Evolutionary conservation across 2,888 invertebrate genomes (phyloP), one percentile per base, ranked within the genome.

Genomic region (Ectobius pallidus): DNA sequence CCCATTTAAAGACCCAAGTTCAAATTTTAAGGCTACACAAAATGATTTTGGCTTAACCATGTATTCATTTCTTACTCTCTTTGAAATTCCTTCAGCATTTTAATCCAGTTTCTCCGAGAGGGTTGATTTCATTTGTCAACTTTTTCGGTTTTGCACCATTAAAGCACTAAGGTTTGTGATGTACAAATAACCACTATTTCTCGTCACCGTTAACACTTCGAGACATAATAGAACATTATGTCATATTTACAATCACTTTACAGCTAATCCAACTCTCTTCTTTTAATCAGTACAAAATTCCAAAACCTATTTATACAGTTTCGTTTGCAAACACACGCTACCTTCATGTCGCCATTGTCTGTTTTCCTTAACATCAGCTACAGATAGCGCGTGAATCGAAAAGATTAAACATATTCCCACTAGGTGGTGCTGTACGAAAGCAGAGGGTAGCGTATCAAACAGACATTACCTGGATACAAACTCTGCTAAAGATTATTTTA

Each of bases 291-390:
- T 34, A 44, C 34, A 20, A 70, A 75, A 71, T 61, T 52, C 46
- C 42, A 63, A 34, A 32, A 55, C 25, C 69, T 44, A 69, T 70
- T 75, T 70, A 73, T 68, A 32, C 49, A 68, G 70, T 58, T 71
- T 70, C 68, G 74, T 74, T 74, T 68, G 76, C 76, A 76, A 77
- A 77, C 76, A 77, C 77, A 77, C 77, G 77, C 77, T 75, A 77
- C 74, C 82, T 0, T 75, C 73, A 62, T 73, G 70, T 75, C 75
- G 75, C 75, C 75, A 75, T 75, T 75, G 71, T 72, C 72, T 72
- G 71, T 75, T 75, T 75, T 73, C 72, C 68, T 55, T 46, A 67
- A 32, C 52, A 67, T 44, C 70, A 69, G 65, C 73, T 46, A 71
- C 69, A 73, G 73, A 73, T 71, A 70, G 68, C 70, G 68, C 70